Percentiles rank a stretch among this genome's conserved stretches.
Conservation (phyloP, 2,888 invertebrate genomes). For the Zygogramma bicolorata region DNA sequence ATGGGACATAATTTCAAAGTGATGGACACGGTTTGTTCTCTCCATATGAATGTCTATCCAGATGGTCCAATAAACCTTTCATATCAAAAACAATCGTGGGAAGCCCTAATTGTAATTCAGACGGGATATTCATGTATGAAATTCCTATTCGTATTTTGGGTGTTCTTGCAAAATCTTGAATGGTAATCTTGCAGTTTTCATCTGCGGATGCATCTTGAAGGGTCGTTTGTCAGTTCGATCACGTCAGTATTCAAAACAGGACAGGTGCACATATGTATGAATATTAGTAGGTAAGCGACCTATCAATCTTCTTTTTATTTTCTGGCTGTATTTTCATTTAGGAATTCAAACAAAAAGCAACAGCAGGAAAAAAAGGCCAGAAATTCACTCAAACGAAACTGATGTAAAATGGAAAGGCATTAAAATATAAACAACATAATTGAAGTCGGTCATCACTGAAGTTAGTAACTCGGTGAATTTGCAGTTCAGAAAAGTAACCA, state of each 20-base stretch:
- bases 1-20: conserved; percentile 23
- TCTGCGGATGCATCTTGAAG: background rate
- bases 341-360: no score
- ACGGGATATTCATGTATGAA: background rate
- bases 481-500: no score
- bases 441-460: no score
- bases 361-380: no score
- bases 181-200: background rate
- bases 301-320: no score
- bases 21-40: conserved; percentile 15
- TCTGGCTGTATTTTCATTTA: no score
- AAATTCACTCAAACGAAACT: no score
- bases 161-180: background rate
- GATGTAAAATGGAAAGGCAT: no score
- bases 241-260: background rate
- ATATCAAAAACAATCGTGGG: conserved; percentile 11
- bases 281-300: background rate
- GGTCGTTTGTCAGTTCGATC: background rate
- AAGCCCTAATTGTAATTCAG: conserved; percentile 2
- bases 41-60: conserved; percentile 25
- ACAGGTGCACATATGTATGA: background rate
- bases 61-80: conserved; percentile 3
- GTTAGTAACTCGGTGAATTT: no score
- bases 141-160: conserved; percentile 3
- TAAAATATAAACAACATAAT: no score